Percentiles rank a stretch among this genome's conserved stretches.
These are phyloP conservation scores for Triplophysa yarkandensis DNA, from an alignment of 2,797 vertebrate species.

Conservation along the genomic window DNA sequence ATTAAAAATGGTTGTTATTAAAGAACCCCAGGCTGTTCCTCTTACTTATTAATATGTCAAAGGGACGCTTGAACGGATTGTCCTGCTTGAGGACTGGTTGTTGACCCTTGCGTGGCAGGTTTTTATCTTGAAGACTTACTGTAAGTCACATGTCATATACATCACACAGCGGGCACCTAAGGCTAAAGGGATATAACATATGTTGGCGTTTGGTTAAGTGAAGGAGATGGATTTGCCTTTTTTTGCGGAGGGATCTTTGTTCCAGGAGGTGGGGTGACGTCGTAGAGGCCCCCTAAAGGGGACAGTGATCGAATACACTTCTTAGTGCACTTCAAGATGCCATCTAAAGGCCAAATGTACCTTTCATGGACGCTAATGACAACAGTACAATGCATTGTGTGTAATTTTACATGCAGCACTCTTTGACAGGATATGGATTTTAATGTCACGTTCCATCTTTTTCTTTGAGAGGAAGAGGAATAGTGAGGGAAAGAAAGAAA, in stretches of 20 bases:
- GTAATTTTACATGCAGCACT: too few relatives aligned
- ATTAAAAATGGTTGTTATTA: constrained; percentile 55
- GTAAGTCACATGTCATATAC: constrained; percentile 9
- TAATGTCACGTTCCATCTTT: too few relatives aligned
- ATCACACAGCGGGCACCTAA: constrained; percentile 5
- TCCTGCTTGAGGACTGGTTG: constrained; percentile 9
- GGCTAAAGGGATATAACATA: not conserved
- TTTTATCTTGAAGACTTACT: constrained; percentile 27
- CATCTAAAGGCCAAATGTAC: constrained; percentile 11
- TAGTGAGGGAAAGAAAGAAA: too few relatives aligned
- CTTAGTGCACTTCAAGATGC: not conserved
- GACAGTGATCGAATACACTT: not conserved
- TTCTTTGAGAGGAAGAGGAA: too few relatives aligned
- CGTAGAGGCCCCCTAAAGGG: not conserved
- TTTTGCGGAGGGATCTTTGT: not conserved
- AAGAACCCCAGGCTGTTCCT: constrained; percentile 53
- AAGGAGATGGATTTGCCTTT: constrained; percentile 3
- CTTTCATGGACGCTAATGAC: constrained; percentile 15
- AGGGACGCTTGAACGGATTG: constrained; percentile 8
- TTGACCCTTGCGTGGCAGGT: constrained; percentile 27
- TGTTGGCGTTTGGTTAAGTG: constrained; percentile 28
- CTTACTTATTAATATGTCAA: constrained; percentile 55
- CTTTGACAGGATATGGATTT: too few relatives aligned
- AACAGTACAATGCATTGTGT: not conserved
- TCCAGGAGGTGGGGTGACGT: not conserved